Evolutionary conservation across 2,113 vertebrate species (phyloP), one percentile per base, ranked within the genome.

Genomic region (Oncorhynchus tshawytscha): DNA sequence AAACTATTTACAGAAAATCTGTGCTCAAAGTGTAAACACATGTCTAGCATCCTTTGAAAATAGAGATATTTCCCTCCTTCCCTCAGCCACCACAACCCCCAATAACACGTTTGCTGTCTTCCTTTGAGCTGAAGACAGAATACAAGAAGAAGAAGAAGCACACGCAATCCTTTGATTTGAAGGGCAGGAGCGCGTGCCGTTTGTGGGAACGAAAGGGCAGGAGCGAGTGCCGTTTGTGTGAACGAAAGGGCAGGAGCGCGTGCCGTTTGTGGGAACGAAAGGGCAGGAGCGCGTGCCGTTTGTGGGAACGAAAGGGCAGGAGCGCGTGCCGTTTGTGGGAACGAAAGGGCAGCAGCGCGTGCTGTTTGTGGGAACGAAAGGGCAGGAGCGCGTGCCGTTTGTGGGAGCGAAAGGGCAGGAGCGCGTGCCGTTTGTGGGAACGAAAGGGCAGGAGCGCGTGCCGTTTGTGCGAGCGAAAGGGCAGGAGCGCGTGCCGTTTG

Each of bases 11-110:
- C 83, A 82, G 84, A 77, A 73, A 91, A 87, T 83, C 85, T 91
- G 39, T 45, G 0, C 2, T 45, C 9, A 45, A 45, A 92, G 88
- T 90, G 86, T 91, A 90, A 91, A 91, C 90, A 92, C 80, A 87
- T 91, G 90, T 89, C 80, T 86, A 82, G 86, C 87, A 81, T 83
- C 85, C 79, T 88, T 87, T 89, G 74, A 90, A 90, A 86, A 83
- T 78, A 87, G 73, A 34, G 34, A 34, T 34, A 7, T 34, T 34
- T 54, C 49, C 74, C 45, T 65, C 39, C 39, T 45, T 3, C 31
- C 65, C 65, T 71, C 57, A 78, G 76, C 48, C 75, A 49, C 83
- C 73, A 6, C 5, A 4, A 34, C 64, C 59, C 70, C 78, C 75
- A 13, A 76, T 85, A 85, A 81, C 85, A 72, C 85, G 82, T 68